These are phyloP conservation scores for Bembecia ichneumoniformis DNA, from an alignment of 2,888 invertebrate genomes.

Conservation along the genomic window DNA sequence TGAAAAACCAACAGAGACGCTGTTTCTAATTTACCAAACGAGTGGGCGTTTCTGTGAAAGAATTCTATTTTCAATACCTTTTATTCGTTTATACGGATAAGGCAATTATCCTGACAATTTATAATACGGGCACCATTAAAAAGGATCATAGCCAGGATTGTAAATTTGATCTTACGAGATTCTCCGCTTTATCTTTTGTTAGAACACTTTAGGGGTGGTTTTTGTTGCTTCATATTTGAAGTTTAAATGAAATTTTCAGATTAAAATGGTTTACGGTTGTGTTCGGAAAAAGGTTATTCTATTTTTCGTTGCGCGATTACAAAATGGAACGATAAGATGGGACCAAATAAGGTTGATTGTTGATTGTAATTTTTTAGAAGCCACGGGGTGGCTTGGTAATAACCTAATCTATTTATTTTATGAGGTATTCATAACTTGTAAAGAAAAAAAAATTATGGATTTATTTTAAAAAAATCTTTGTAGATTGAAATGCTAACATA, in stretches of 20 bases:
- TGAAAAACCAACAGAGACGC: background rate
- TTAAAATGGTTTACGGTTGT: too few relatives aligned
- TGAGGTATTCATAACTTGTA: too few relatives aligned
- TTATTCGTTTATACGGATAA: conserved; percentile 7
- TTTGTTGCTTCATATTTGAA: background rate
- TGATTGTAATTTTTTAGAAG: too few relatives aligned
- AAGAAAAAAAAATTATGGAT: too few relatives aligned
- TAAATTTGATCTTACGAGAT: conserved; percentile 9
- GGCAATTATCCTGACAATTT: conserved; percentile 8
- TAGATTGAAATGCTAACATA: too few relatives aligned
- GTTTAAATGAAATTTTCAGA: background rate
- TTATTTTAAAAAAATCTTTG: too few relatives aligned
- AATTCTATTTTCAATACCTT: conserved; percentile 5
- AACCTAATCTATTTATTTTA: too few relatives aligned
- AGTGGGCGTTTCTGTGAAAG: background rate
- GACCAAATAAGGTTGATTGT: too few relatives aligned
- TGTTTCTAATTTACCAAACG: background rate
- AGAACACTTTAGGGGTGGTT: background rate
- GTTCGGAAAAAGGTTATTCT: too few relatives aligned
- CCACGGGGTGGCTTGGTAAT: too few relatives aligned
- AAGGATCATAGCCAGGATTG: conserved; percentile 5
- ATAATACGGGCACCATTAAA: conserved; percentile 7
- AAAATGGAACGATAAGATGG: too few relatives aligned
- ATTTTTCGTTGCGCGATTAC: too few relatives aligned
- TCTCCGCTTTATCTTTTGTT: conserved; percentile 5